Conservation (phyloP, 2,113 vertebrate genomes). For the Ancistrus triradiatus region DNA sequence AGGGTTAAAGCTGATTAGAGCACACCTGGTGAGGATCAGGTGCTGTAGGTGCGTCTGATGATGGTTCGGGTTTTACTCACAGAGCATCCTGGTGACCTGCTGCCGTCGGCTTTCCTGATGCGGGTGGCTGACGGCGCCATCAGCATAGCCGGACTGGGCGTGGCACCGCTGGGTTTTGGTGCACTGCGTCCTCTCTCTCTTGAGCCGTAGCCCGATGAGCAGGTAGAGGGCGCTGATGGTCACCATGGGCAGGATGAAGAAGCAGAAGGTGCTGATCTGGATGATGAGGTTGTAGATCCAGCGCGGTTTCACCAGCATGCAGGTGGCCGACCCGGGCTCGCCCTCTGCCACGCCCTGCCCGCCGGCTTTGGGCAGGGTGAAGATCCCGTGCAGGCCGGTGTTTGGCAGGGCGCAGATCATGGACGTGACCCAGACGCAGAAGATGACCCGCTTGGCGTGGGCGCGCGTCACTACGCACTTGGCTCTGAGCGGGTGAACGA, state of each 20-base stretch:
- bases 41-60: no score
- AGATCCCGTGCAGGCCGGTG: constrained; percentile 85
- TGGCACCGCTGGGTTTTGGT: constrained; percentile 45
- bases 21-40: no score
- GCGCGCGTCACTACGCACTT: constrained; percentile 81
- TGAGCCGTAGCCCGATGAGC: constrained; percentile 82
- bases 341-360: constrained; percentile 36
- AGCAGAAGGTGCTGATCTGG: constrained; percentile 81
- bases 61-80: no score
- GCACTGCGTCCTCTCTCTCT: constrained; percentile 74
- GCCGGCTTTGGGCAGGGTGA: constrained; percentile 63
- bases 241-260: constrained; percentile 89
- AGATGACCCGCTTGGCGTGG: constrained; percentile 80
- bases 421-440: constrained; percentile 76
- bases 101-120: constrained; percentile 71
- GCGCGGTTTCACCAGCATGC: constrained; percentile 71
- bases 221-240: constrained; percentile 85
- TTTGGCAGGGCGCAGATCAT: constrained; percentile 86
- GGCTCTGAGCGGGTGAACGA: constrained; percentile 86
- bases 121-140: constrained; percentile 48
- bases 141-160: constrained; percentile 56
- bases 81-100: constrained; percentile 94
- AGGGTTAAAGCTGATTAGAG: no score
- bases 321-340: constrained; percentile 71
- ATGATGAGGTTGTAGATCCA: constrained; percentile 84